Evolutionary conservation across 2,113 vertebrate genomes (phyloP).

Genomic region (Phyllostomus hastatus): DNA sequence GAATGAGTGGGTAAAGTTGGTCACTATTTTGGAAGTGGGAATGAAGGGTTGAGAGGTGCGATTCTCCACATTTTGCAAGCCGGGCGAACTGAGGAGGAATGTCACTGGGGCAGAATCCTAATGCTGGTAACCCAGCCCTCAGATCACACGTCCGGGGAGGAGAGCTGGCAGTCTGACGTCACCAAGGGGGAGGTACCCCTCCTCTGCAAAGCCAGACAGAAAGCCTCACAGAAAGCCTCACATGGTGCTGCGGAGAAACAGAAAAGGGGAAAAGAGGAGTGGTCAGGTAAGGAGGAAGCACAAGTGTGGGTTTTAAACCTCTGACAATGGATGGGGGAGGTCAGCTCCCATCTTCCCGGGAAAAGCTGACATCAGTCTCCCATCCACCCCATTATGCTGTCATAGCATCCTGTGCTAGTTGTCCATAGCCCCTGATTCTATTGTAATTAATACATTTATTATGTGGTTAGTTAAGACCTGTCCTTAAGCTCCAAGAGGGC

Average conservation of each 20-base stretch:
- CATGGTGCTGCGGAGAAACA: neutral
- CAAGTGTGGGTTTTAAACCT: neutral
- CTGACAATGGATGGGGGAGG: neutral
- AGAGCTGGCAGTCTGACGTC: neutral
- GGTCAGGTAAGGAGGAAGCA: conserved; percentile 1
- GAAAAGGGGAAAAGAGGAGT: neutral
- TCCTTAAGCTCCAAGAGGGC: neutral
- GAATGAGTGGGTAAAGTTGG: neutral
- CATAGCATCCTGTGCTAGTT: neutral
- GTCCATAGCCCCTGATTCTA: neutral
- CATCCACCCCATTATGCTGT: neutral
- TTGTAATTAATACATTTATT: neutral
- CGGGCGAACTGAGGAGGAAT: neutral
- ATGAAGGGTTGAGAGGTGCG: neutral
- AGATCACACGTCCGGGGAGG: neutral
- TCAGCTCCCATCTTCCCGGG: neutral
- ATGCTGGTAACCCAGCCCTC: neutral
- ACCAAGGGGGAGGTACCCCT: neutral
- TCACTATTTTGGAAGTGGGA: neutral
- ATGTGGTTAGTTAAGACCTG: neutral
- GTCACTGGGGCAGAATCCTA: neutral
- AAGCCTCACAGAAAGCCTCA: neutral
- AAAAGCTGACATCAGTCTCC: neutral
- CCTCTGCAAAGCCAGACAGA: neutral
- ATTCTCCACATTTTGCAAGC: neutral